phyloP scores from a whole-genome alignment of 1,140 invertebrate species.

The Formica selysi region DNA sequence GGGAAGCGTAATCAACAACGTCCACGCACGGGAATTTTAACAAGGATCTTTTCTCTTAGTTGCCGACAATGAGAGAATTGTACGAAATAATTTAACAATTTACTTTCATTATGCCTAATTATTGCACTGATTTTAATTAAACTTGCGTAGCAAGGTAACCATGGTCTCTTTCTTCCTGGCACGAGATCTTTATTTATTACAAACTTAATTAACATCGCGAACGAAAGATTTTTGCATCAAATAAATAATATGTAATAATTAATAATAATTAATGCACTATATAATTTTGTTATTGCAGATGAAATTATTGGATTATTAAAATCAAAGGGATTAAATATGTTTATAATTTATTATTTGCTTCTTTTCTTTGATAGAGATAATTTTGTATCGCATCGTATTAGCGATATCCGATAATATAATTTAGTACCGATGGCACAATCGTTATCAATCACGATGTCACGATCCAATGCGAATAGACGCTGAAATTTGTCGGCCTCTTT shows the following conservation, averaged over 20 bases:
- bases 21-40: slow-evolving; percentile 22
- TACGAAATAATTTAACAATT: slow-evolving; percentile 41
- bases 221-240: background rate
- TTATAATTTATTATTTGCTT: background rate
- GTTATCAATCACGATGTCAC: slow-evolving; percentile 50
- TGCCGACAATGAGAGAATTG: background rate
- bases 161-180: background rate
- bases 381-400: slow-evolving; percentile 6
- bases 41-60: background rate
- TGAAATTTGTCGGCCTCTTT: slow-evolving; percentile 71
- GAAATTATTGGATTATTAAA: background rate
- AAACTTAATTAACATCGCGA: slow-evolving; percentile 25
- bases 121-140: slow-evolving; percentile 29
- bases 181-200: background rate
- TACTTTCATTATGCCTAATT: slow-evolving; percentile 37
- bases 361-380: background rate
- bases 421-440: background rate
- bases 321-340: background rate
- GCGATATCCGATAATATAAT: slow-evolving; percentile 8
- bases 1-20: slow-evolving; percentile 41
- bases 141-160: background rate
- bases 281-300: slow-evolving; percentile 4
- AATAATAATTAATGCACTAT: background rate
- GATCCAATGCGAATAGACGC: slow-evolving; percentile 34
- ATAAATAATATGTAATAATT: background rate